Percentiles rank a stretch among this genome's conserved stretches.
Conservation (phyloP, 2,888 invertebrate genomes). For the Vanessa cardui region DNA sequence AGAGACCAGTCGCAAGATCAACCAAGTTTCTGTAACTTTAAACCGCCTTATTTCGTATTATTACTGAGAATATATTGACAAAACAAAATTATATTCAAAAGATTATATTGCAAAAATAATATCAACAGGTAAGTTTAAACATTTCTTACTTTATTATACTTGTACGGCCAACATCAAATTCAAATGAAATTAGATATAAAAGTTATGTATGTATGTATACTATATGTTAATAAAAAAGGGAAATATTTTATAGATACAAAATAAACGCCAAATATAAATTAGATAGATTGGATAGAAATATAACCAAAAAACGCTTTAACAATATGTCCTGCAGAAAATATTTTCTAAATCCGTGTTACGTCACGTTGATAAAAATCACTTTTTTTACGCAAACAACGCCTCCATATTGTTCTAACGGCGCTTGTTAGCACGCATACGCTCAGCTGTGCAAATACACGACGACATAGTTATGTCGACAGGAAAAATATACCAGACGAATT, state of each 20-base stretch:
- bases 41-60: too few relatives aligned
- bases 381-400: conserved; percentile 56
- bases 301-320: conserved; percentile 5
- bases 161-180: too few relatives aligned
- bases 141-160: too few relatives aligned
- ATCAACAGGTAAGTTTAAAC: too few relatives aligned
- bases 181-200: too few relatives aligned
- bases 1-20: too few relatives aligned
- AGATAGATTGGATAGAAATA: conserved; percentile 10
- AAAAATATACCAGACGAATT: conserved; percentile 39
- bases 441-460: conserved; percentile 68
- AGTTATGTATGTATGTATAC: too few relatives aligned
- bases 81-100: too few relatives aligned
- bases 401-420: conserved; percentile 59
- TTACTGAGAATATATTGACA: too few relatives aligned
- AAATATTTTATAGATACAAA: neutral
- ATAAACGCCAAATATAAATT: conserved; percentile 13
- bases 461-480: conserved; percentile 66
- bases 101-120: too few relatives aligned
- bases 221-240: too few relatives aligned
- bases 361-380: conserved; percentile 61
- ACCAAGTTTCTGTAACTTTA: too few relatives aligned
- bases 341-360: conserved; percentile 32
- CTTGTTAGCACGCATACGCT: conserved; percentile 56
- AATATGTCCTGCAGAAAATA: conserved; percentile 24